Evolutionary conservation across 1,140 invertebrate species (phyloP), one percentile per base, ranked within the genome.

Genomic region (Orius laevigatus): DNA sequence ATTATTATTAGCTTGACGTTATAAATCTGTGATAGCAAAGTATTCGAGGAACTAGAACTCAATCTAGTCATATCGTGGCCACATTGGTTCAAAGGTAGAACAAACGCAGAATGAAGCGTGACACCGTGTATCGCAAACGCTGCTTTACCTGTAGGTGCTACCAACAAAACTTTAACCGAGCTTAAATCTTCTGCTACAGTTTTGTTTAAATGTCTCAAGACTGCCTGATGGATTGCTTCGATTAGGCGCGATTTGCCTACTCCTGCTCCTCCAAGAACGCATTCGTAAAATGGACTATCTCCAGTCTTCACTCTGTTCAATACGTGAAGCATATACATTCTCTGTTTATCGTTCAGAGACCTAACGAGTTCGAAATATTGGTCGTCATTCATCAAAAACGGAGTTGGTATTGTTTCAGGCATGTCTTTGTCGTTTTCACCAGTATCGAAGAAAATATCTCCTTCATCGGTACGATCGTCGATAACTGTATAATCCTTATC

Each of bases 1-100:
- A 53, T 53, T 2, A 55, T 53, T 3, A 50, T n/a, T 14, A 53
- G 20, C 46, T 55, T 48, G 12, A 52, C 47, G 6, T 10, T 15
- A 8, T 14, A 40, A 39, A 31, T 14, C 11, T 42, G 11, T 25
- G 18, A 12, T 9, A 11, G 9, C 2, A 49, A 2, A 3, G 36
- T 42, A 25, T 49, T 49, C 2, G 14, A 3, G 4, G 16, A 9
- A 40, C 16, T n/a, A 40, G 10, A 9, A 14, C 10, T 12, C 16
- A 40, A 40, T 14, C 16, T 15, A 9, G 39, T 10, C 39, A 40
- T 14, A 12, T 8, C 6, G 16, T 15, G 10, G 16, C 20, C 19
- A 20, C 32, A 14, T 20, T 33, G 31, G 10, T 18, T 36, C 16
- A 46, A 12, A 47, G 35, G 15, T 16, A 15, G 15, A 3, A 3